Conservation (phyloP, 2,888 invertebrate species). For the Limnephilus auricula region DNA sequence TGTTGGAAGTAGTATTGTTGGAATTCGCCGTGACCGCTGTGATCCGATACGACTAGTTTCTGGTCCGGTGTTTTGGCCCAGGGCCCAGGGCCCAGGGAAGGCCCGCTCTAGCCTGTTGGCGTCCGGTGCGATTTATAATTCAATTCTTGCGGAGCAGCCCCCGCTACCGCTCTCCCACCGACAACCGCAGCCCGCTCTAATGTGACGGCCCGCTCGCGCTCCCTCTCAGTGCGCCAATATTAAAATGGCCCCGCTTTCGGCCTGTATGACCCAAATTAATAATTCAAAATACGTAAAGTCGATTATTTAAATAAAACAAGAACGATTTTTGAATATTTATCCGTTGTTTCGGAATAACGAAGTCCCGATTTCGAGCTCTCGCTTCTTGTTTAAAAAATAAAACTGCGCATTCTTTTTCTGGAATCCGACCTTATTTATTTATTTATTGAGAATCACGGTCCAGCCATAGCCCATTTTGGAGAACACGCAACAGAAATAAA, state of each 20-base stretch:
- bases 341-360: background rate
- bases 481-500: background rate
- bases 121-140: conserved; percentile 64
- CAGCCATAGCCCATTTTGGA: background rate
- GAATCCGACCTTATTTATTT: background rate
- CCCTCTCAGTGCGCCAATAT: conserved; percentile 54
- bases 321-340: conserved; percentile 10
- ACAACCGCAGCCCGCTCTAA: conserved; percentile 57
- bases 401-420: background rate
- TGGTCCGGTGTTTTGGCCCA: conserved; percentile 65
- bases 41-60: conserved; percentile 65
- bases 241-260: conserved; percentile 33
- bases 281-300: conserved; percentile 13
- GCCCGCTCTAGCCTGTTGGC: conserved; percentile 57
- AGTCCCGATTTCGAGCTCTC: background rate
- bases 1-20: conserved; percentile 21
- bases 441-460: background rate
- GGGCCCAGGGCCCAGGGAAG: conserved; percentile 57
- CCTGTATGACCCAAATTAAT: conserved; percentile 39
- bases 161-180: background rate
- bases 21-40: conserved; percentile 47
- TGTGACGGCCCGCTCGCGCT: conserved; percentile 57
- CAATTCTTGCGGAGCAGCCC: conserved; percentile 58
- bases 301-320: background rate
- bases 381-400: background rate